phyloP scores from a whole-genome alignment of 2,888 invertebrate species.

The Colostygia pectinataria region DNA sequence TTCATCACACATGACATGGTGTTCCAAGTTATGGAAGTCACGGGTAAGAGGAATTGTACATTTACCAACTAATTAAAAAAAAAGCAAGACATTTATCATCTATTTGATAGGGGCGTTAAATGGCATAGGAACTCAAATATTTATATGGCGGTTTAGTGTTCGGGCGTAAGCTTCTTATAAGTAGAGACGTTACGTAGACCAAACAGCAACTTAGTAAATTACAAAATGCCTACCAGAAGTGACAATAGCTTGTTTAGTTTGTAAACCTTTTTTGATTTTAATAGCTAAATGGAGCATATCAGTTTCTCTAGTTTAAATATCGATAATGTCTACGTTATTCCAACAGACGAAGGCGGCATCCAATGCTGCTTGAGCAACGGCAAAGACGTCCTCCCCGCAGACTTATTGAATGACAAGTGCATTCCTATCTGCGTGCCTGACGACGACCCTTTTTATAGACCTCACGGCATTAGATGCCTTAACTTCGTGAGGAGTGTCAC shows the following conservation, averaged over 20 bases:
- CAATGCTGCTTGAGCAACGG: constrained; percentile 79
- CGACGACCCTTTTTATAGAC: constrained; percentile 78
- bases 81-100: no score
- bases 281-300: no score
- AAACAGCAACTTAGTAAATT: no score
- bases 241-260: no score
- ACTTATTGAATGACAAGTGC: constrained; percentile 82
- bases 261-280: neutral
- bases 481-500: constrained; percentile 84
- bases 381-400: constrained; percentile 61
- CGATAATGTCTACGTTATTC: neutral
- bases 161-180: no score
- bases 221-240: no score
- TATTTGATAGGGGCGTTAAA: no score
- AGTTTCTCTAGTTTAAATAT: neutral
- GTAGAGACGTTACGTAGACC: no score
- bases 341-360: constrained; percentile 73
- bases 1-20: constrained; percentile 88
- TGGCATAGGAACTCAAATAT: no score
- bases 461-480: constrained; percentile 78
- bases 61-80: no score
- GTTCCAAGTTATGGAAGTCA: constrained; percentile 84
- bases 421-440: constrained; percentile 82
- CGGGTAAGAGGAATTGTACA: constrained; percentile 64
- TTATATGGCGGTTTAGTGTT: no score